phyloP scores from a whole-genome alignment of 1,140 invertebrate species.

The Cyphomyrmex costatus region DNA sequence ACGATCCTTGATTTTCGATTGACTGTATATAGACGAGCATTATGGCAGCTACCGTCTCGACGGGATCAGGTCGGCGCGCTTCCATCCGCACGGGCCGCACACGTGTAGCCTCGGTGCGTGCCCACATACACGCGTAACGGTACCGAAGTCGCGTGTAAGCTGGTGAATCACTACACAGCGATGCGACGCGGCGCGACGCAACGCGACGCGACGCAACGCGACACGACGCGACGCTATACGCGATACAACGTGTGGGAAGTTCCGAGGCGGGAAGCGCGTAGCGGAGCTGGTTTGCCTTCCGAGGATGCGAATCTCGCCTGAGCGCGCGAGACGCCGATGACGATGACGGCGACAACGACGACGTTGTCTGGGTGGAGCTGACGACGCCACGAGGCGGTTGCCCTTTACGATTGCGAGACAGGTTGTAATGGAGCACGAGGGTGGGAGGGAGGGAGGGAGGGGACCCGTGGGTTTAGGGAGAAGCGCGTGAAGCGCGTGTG shows the following conservation, averaged over 20 bases:
- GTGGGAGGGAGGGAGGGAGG: too few species aligned
- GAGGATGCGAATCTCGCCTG: constrained; percentile 58
- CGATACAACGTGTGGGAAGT: constrained; percentile 65
- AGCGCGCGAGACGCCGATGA: constrained; percentile 37
- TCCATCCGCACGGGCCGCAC: constrained; percentile 32
- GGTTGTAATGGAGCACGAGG: constrained; percentile 59
- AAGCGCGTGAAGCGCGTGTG: constrained; percentile 33
- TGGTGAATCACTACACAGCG: constrained; percentile 75
- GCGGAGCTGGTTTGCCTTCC: constrained; percentile 45
- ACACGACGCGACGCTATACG: background rate
- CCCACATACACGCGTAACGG: constrained; percentile 76
- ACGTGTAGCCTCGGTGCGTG: constrained; percentile 58
- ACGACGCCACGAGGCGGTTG: constrained; percentile 44
- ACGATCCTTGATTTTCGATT: constrained; percentile 17
- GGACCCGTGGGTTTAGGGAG: constrained; percentile 47
- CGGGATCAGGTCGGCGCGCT: constrained; percentile 47
- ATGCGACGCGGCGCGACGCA: constrained; percentile 31
- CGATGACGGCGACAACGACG: constrained; percentile 15
- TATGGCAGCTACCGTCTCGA: constrained; percentile 14
- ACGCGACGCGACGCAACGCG: constrained; percentile 20
- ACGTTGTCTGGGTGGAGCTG: constrained; percentile 51
- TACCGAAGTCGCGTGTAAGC: constrained; percentile 75
- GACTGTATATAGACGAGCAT: constrained; percentile 23
- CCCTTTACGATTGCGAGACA: constrained; percentile 65
- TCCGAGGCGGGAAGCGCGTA: constrained; percentile 13